Percentiles rank a stretch among this genome's conserved stretches.
These are phyloP conservation scores for Scaptodrosophila latifasciaeformis DNA, from an alignment of 2,888 invertebrate genomes.

Conservation along the genomic window DNA sequence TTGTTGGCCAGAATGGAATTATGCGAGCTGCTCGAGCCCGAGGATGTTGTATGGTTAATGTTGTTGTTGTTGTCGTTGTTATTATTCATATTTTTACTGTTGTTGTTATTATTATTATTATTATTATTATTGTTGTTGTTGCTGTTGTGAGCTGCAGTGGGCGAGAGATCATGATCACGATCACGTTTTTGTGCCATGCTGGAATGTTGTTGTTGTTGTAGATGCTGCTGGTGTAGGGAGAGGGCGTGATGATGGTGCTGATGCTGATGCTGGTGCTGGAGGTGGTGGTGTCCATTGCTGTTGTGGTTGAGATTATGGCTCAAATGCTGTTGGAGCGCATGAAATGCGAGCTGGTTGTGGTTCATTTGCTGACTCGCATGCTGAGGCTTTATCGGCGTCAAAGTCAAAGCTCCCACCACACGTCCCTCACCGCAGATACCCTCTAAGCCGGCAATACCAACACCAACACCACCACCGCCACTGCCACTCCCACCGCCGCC, in stretches of 20 bases:
- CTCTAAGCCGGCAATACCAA: conserved; percentile 24
- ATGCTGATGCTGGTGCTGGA: conserved; percentile 34
- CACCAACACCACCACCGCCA: conserved; percentile 14
- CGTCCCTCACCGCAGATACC: conserved; percentile 42
- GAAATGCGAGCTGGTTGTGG: conserved; percentile 62
- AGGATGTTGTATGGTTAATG: conserved; percentile 26
- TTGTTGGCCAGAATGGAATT: conserved; percentile 5
- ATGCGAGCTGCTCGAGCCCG: conserved; percentile 24
- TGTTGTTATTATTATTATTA: conserved; percentile 10
- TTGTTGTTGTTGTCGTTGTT: conserved; percentile 19
- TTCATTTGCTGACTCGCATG: conserved; percentile 32
- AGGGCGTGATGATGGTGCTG: conserved; percentile 23
- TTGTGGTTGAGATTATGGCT: conserved; percentile 43
- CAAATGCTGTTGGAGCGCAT: conserved; percentile 56
- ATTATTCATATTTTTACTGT: conserved; percentile 19
- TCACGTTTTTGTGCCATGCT: conserved; percentile 67
- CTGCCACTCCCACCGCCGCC: conserved; percentile 12
- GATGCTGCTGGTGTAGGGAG: conserved; percentile 27
- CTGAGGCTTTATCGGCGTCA: conserved; percentile 55
- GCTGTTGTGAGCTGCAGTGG: conserved; percentile 28
- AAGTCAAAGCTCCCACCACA: conserved; percentile 48
- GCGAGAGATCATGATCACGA: conserved; percentile 65
- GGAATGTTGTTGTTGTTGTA: conserved; percentile 63
- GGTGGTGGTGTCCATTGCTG: conserved; percentile 40
- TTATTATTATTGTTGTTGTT: conserved; percentile 23